Conservation (phyloP, 2,888 invertebrate species). For the Acrocyrtus sp. region DNA sequence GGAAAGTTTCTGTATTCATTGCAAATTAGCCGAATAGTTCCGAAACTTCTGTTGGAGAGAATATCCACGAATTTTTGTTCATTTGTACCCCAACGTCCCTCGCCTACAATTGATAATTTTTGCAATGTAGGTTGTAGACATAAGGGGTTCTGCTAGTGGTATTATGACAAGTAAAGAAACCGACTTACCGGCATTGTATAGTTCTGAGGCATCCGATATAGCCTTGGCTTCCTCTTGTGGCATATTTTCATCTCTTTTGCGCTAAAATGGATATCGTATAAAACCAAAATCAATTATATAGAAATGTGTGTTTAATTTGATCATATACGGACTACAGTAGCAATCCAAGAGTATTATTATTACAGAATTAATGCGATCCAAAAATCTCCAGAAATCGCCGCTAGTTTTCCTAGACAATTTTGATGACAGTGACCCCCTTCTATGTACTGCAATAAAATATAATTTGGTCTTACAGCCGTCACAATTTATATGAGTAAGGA, state of each 20-base stretch:
- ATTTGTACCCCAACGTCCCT: conserved; percentile 81
- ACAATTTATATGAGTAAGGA: too few relatives aligned
- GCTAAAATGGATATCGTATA: too few relatives aligned
- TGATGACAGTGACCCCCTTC: conserved; percentile 80
- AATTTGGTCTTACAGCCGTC: too few relatives aligned
- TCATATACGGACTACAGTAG: conserved; percentile 83
- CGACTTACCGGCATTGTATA: conserved; percentile 79
- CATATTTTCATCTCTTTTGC: conserved; percentile 83
- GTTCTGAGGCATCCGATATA: conserved; percentile 81
- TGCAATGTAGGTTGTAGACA: too few relatives aligned
- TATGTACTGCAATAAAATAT: too few relatives aligned
- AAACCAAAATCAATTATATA: conserved; percentile 90
- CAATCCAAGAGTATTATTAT: neutral
- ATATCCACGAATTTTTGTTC: conserved; percentile 87
- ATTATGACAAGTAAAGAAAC: too few relatives aligned
- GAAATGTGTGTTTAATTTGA: conserved; percentile 81
- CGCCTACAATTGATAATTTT: conserved; percentile 68
- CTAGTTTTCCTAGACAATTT: conserved; percentile 89
- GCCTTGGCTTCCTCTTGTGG: conserved; percentile 77
- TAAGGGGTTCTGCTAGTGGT: neutral
- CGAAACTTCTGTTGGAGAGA: conserved; percentile 86
- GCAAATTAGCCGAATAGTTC: conserved; percentile 85
- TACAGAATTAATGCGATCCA: conserved; percentile 85
- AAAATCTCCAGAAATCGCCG: conserved; percentile 88
- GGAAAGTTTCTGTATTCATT: conserved; percentile 79